Evolutionary conservation across 2,113 vertebrate genomes (phyloP), one percentile per base, ranked within the genome.

Genomic region (Marmota monax): DNA sequence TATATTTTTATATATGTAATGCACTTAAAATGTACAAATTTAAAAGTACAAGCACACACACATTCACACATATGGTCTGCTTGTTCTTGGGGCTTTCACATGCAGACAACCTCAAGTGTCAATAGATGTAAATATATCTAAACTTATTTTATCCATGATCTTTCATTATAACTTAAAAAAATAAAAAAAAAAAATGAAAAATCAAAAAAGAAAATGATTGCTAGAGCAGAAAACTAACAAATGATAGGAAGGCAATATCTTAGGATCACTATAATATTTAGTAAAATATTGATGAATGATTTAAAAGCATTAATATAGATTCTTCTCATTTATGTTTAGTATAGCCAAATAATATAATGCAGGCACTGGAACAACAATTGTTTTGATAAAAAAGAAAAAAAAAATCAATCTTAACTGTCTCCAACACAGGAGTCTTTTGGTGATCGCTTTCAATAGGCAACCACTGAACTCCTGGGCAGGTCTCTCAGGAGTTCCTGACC

Each of bases 401-500:
- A 51, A 39, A 48, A 20, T 14, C 53, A 13, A 1, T 82, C 22
- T 96, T 88, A 20, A 67, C 29, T 92, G 32, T 25, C 20, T 76
- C 39, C 67, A 61, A n/a, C 22, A 48, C 14, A 94, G 53, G 20
- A 65, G 20, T 6, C 51, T 58, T 89, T 88, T 53, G 29, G 18
- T 16, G 61, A 86, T 73, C 67, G 48, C 45, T 48, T 91, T 65
- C 69, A 34, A 63, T 23, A 77, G 13, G 51, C n/a, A 72, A 61
- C 2, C 14, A 22, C 53, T 89, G 90, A 67, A 67, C 34, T 91
- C 48, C 17, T 63, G 74, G 23, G 9, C 5, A 34, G 42, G 22
- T 70, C 89, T 78, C 83, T 69, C 12, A 53, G 58, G 69, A 86
- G 32, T 82, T 84, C 20, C 72, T 92, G 80, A 56, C 11, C 73